These are phyloP conservation scores for Anthopleura sola DNA, from an alignment of 64 coral and sea anemone genomes.

Conservation along the genomic window DNA sequence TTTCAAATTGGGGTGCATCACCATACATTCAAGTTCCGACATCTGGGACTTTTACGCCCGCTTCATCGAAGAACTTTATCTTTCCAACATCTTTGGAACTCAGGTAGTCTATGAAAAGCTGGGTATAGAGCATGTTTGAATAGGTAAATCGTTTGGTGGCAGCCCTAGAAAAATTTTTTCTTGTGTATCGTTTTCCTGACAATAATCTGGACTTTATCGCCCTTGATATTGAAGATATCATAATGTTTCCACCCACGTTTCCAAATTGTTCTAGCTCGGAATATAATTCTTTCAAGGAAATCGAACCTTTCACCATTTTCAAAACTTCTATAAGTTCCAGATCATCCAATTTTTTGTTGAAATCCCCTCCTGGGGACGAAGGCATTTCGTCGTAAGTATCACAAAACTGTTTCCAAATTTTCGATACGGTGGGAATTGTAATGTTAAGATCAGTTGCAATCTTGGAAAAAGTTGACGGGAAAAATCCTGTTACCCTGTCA, in stretches of 20 bases:
- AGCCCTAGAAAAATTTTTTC: constrained; percentile 29
- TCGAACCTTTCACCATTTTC: neutral
- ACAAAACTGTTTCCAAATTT: constrained; percentile 36
- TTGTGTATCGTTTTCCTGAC: constrained; percentile 18
- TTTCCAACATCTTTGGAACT: constrained; percentile 29
- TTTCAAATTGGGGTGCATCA: constrained; percentile 8
- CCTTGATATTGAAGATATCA: neutral
- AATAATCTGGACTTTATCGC: constrained; percentile 14
- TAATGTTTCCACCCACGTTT: constrained; percentile 32
- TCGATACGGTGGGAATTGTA: too few relatives aligned
- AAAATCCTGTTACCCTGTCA: too few relatives aligned
- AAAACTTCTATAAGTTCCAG: constrained; percentile 34
- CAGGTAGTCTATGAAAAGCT: constrained; percentile 40
- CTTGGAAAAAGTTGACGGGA: too few relatives aligned
- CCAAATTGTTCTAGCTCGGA: constrained; percentile 15
- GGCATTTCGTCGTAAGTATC: neutral
- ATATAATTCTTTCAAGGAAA: constrained; percentile 26
- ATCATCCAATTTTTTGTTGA: constrained; percentile 30
- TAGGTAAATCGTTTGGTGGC: constrained; percentile 22
- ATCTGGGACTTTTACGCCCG: constrained; percentile 38
- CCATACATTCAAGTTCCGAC: constrained; percentile 37
- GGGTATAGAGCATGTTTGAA: constrained; percentile 36
- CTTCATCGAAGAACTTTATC: constrained; percentile 49
- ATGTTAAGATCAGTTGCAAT: too few relatives aligned
- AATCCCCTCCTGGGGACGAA: constrained; percentile 6